These are phyloP conservation scores for Brachyalestes nurse DNA, from an alignment of 2,797 vertebrate species.

Conservation along the genomic window DNA sequence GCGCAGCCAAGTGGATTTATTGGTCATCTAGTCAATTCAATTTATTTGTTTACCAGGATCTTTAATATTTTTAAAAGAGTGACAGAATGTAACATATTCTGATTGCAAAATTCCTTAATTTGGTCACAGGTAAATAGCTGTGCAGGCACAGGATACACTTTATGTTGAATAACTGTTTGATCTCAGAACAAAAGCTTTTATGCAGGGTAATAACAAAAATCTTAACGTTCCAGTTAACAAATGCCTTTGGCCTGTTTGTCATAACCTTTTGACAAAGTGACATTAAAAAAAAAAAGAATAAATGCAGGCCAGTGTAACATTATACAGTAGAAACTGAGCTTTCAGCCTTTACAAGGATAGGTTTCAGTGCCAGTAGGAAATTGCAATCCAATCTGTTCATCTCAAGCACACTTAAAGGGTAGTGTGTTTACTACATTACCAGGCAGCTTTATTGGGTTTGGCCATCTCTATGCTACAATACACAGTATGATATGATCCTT, in stretches of 20 bases:
- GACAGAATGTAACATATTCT: too few species aligned
- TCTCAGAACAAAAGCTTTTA: too few species aligned
- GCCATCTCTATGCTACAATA: not conserved
- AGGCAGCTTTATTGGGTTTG: conserved; percentile 15
- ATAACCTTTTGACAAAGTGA: too few species aligned
- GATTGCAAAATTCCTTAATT: too few species aligned
- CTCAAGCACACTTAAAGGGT: not conserved
- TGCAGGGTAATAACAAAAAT: too few species aligned
- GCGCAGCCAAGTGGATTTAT: too few species aligned
- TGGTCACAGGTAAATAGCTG: not conserved
- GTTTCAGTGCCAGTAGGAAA: conserved; percentile 4
- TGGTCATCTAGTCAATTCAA: too few species aligned
- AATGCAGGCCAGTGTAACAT: not conserved
- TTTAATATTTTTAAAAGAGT: not conserved
- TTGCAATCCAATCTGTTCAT: conserved; percentile 22
- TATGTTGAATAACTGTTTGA: too few species aligned
- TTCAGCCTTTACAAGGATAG: not conserved
- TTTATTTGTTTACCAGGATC: not conserved
- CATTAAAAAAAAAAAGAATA: not conserved
- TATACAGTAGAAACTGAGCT: not conserved
- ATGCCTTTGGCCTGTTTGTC: too few species aligned
- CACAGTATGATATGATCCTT: conserved; percentile 1
- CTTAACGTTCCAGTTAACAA: too few species aligned
- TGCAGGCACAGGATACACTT: not conserved
- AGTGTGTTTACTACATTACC: conserved; percentile 3